Evolutionary conservation across 2,113 vertebrate species (phyloP), one percentile per base, ranked within the genome.

Genomic region (Chitala chitala): DNA sequence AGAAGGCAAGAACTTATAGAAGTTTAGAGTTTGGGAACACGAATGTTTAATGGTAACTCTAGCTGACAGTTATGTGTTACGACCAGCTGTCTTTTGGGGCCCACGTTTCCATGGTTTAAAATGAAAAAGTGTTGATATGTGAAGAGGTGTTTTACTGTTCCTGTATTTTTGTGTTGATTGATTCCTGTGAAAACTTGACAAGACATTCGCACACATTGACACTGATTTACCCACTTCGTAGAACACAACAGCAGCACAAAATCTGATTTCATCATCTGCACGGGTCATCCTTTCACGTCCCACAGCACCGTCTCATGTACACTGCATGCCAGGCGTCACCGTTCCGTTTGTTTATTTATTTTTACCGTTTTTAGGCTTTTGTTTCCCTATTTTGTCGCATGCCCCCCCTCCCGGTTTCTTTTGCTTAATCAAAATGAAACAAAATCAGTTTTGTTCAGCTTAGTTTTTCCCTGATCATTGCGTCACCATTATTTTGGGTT

Each of bases 241-340:
- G 20, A 59, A 15, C 29, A 20, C 26, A 20, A 24, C 42, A 10
- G 44, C 17, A 48, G 31, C 29, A 40, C 63, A 31, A 24, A 38
- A 20, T 68, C 29, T 24, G 20, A 48, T 38, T 15, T 73, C 42
- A 17, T 48, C 40, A 64, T 36, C 50, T 50, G 2, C 63, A 56
- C 42, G 38, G 42, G 36, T 33, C 74, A 75, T 70, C 72, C 40
- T 54, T 70, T 50, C 40, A n/a, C 38, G 22, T 70, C 55, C 55
- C 54, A 69, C 70, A 31, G 26, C 56, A 26, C 68, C 50, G 42
- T 59, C 24, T 31, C 66, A 20, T 24, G 42, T 68, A 61, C 58
- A 53, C 71, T 69, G 76, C 76, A 77, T 77, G 76, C 22, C 40
- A 22, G 59, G 12, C 68, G 50, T 24, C 26, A 17, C n/a, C n/a